phyloP scores from a whole-genome alignment of 1,140 invertebrate species.

The Bicyclus anynana region DNA sequence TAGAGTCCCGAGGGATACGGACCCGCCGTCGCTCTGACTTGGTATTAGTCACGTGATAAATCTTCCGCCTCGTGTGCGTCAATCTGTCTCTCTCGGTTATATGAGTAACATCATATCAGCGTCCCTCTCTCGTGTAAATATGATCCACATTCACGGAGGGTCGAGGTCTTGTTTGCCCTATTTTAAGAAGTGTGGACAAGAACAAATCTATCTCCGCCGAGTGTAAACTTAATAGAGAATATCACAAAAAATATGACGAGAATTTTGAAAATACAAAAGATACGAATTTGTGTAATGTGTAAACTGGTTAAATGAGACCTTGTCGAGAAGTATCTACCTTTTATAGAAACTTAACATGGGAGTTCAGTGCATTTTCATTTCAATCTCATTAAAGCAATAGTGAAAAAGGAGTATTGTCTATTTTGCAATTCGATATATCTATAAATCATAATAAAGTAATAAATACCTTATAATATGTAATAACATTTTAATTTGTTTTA shows the following conservation, averaged over 20 bases:
- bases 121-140: slow-evolving; percentile 57
- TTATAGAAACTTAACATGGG: no score
- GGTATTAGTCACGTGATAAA: slow-evolving; percentile 75
- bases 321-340: no score
- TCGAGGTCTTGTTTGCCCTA: slow-evolving; percentile 53
- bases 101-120: slow-evolving; percentile 39
- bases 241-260: neutral
- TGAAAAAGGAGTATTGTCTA: no score
- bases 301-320: no score
- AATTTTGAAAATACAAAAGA: neutral
- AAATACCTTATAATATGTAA: no score
- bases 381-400: no score
- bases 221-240: slow-evolving; percentile 41
- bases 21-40: slow-evolving; percentile 59
- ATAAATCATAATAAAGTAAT: no score
- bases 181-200: slow-evolving; percentile 59
- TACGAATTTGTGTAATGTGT: neutral
- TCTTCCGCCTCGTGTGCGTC: slow-evolving; percentile 51
- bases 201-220: slow-evolving; percentile 44
- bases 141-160: slow-evolving; percentile 54
- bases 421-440: no score
- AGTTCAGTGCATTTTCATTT: no score
- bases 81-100: slow-evolving; percentile 54
- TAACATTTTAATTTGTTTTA: no score
- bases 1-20: slow-evolving; percentile 65